Base-by-base conservation (phyloP, 2,888 invertebrate species). In the Acleris literana region DNA sequence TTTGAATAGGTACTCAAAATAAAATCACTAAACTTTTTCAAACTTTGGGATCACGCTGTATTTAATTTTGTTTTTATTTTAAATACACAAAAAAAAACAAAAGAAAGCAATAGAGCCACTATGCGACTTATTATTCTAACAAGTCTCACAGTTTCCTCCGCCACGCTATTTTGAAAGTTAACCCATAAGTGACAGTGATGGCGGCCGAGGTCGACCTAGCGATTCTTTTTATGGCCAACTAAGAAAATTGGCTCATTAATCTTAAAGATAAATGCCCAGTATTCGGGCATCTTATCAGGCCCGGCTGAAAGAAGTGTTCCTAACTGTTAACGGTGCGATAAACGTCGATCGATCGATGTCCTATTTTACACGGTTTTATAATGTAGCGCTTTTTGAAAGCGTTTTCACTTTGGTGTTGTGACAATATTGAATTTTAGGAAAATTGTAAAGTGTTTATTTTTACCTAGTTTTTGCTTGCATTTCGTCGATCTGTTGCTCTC, bases 161-260 rank as follows among this genome's bases (percentile, higher is more conserved):
- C 76, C 78, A 80, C 80, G 76, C 76, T 75, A 78, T 76, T 72
- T 76, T 76, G 75, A 83, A 86, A 84, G 82, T 86, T 85, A 84
- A 83, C 82, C 84, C 85, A 80, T 83, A 84, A 86, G 83, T 84
- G 83, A 82, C 76, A 79, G 74, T 77, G 81, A 78, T 81, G 82
- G 80, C 81, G 82, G 80, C 77, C 76, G 83, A 87, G 85, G 85
- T 82, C 87, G 82, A 80, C 81, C 86, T 86, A 88, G 87, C 87
- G 86, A 89, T 87, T 90, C 90, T 90, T 92, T 92, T 92, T 92
- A 92, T 92, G 85, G 91, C 88, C 90, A 88, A 90, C 92, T 90
- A 92, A 92, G 92, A 92, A 92, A 92, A 92, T 92, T 92, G 92
- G 90, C 89, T 91, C 92, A 92, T 92, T 92, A 92, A 91, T 92